phyloP scores from a whole-genome alignment of 2,888 invertebrate species.

The Parelbella ahira region DNA sequence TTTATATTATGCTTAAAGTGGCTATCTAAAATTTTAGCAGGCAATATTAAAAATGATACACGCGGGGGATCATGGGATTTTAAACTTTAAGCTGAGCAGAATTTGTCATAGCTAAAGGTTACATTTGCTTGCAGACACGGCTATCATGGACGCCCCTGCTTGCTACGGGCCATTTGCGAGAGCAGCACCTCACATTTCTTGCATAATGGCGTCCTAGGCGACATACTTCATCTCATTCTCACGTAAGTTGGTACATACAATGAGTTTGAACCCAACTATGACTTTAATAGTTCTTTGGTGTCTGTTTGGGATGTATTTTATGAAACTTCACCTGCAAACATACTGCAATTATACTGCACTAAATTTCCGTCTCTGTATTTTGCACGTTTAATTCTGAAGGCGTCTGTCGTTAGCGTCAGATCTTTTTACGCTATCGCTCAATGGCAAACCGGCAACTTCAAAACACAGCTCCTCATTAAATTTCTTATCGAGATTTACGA shows the following conservation, averaged over 20 bases:
- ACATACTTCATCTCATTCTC: slow-evolving; percentile 83
- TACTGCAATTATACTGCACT: too few relatives aligned
- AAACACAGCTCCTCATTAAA: too few relatives aligned
- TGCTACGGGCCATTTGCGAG: slow-evolving; percentile 85
- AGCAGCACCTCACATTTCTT: slow-evolving; percentile 76
- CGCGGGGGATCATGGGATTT: slow-evolving; percentile 4
- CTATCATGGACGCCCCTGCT: slow-evolving; percentile 80
- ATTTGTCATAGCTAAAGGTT: background rate
- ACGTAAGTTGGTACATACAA: slow-evolving; percentile 83
- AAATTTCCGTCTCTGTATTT: too few relatives aligned
- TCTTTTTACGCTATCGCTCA: too few relatives aligned
- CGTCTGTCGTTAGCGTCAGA: too few relatives aligned
- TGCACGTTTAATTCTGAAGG: too few relatives aligned
- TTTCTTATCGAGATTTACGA: too few relatives aligned
- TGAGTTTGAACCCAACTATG: too few relatives aligned
- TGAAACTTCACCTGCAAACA: too few relatives aligned
- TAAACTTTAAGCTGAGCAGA: background rate
- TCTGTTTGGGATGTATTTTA: too few relatives aligned
- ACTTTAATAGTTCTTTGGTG: too few relatives aligned
- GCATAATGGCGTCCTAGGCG: slow-evolving; percentile 84
- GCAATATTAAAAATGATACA: slow-evolving; percentile 22
- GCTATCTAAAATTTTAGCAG: slow-evolving; percentile 16
- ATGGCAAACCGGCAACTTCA: too few relatives aligned
- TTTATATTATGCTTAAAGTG: slow-evolving; percentile 18
- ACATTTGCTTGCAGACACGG: slow-evolving; percentile 68